These are phyloP conservation scores for Homarus gammarus DNA, from an alignment of 2,888 invertebrate genomes.

Conservation along the genomic window DNA sequence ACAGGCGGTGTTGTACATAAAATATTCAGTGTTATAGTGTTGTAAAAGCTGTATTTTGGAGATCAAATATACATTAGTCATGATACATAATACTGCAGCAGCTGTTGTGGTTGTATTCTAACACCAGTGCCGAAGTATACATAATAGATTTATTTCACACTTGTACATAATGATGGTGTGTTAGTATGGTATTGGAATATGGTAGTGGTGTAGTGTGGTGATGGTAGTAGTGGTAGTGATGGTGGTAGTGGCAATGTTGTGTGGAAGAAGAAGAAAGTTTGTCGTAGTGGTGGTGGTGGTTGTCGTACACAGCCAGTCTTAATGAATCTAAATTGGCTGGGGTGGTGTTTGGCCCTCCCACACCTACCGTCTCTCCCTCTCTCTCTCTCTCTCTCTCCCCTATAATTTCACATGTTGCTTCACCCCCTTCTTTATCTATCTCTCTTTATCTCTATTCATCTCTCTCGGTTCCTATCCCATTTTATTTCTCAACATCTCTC, in stretches of 20 bases:
- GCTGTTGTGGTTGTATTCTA: too few species aligned
- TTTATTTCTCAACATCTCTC: background rate
- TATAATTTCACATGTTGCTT: background rate
- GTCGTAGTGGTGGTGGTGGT: background rate
- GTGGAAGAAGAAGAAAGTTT: background rate
- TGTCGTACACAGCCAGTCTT: slow-evolving; percentile 1
- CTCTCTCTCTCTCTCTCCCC: background rate
- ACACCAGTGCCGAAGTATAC: too few species aligned
- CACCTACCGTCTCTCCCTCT: background rate
- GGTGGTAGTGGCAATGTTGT: slow-evolving; percentile 5
- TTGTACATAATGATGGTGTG: background rate
- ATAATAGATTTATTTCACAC: too few species aligned
- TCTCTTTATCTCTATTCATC: background rate
- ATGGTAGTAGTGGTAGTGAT: background rate
- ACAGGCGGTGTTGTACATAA: too few species aligned
- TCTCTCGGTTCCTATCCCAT: too few species aligned
- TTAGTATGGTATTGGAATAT: background rate
- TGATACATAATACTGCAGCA: too few species aligned
- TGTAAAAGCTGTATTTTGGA: too few species aligned
- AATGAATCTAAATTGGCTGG: slow-evolving; percentile 1
- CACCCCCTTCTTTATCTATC: background rate
- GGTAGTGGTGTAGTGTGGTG: background rate
- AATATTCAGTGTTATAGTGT: too few species aligned
- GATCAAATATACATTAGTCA: too few species aligned
- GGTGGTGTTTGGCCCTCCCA: background rate